Evolutionary conservation across 2,888 invertebrate species (phyloP), one percentile per base, ranked within the genome.

Genomic region (Lysandra bellargus): DNA sequence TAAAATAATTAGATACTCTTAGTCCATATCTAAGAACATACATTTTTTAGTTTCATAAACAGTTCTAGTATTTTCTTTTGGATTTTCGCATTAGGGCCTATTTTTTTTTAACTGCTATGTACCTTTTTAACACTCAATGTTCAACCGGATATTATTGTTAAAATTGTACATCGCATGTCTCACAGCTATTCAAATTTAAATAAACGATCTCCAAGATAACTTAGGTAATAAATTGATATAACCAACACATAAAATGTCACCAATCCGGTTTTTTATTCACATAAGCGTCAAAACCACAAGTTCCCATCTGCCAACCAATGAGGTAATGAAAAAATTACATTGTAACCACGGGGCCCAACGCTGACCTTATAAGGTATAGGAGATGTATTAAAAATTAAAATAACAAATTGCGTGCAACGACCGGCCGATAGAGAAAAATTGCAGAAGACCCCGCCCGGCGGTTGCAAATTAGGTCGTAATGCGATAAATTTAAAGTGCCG

Each of bases 331-430:
- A 84, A 81, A 83, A 83, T 81, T 87, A 86, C 86, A 89, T 86
- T 87, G 85, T 88, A 86, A 87, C 81, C 82, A 81, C 83, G 83
- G 85, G 81, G 84, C 85, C 87, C 88, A 88, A 87, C 84, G 80
- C 83, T 87, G 88, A 88, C 92, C 92, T 90, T 92, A 92, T 89
- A 91, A 87, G 90, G 90, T 88, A 90, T 87, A 85, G 85, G 88
- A 91, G 90, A 91, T 91, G 87, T 90, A 90, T 92, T 91, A 91
- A 92, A 92, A 92, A 91, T 92, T 91, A 87, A 89, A 91, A 91
- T 91, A 90, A 90, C 89, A 88, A 88, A 85, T 90, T 85, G 88
- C 90, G 91, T 90, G 88, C 91, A 90, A 85, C 89, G 91, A 91
- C 91, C 90, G 85, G 83, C 49, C 79, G 78, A 90, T 87, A 89